Percentiles rank a stretch among this genome's conserved stretches.
Conservation (phyloP, 2,797 vertebrate genomes). For the Clamator glandarius region DNA sequence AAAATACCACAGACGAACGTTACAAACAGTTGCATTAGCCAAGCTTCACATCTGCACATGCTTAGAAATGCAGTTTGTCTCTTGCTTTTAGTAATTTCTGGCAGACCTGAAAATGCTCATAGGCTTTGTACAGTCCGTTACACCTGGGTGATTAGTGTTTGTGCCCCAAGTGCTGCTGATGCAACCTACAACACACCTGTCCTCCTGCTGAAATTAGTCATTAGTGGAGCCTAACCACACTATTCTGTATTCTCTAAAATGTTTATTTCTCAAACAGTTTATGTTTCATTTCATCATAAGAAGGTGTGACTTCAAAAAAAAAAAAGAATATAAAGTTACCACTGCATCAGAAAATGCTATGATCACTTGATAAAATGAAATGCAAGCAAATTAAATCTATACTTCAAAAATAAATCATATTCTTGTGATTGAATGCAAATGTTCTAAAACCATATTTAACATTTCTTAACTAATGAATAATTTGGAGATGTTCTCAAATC, state of each 20-base stretch:
- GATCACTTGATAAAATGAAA: not conserved
- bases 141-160: constrained; percentile 11
- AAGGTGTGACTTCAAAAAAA: not conserved
- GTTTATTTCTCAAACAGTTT: not conserved
- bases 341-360: not conserved
- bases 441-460: not conserved
- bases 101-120: constrained; percentile 20
- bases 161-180: not conserved
- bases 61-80: constrained; percentile 71
- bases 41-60: constrained; percentile 82
- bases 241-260: fast-evolving
- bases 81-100: constrained; percentile 67
- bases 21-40: constrained; percentile 62
- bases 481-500: not conserved
- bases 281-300: not conserved
- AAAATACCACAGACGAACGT: constrained; percentile 74
- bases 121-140: not conserved
- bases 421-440: not conserved
- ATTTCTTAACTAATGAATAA: not conserved
- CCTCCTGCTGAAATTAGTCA: not conserved
- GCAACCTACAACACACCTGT: not conserved
- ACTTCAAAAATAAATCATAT: not conserved
- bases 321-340: not conserved
- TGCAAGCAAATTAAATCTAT: not conserved
- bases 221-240: not conserved